phyloP scores from a whole-genome alignment of 2,888 invertebrate species.

The Zygaena filipendulae region DNA sequence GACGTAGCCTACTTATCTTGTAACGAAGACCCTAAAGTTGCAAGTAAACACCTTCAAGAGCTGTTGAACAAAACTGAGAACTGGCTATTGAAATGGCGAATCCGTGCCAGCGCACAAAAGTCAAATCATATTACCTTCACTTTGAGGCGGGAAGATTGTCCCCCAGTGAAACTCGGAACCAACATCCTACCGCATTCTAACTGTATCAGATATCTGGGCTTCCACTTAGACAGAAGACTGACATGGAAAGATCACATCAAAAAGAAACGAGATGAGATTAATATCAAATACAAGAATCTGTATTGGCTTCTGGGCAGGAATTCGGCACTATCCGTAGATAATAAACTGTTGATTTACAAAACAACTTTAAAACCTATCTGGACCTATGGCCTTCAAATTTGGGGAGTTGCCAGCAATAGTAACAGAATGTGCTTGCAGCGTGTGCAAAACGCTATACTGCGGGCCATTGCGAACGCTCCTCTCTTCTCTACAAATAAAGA shows the following conservation, averaged over 20 bases:
- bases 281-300: conserved; percentile 8
- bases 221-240: conserved; percentile 4
- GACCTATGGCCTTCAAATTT: conserved; percentile 7
- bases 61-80: conserved; percentile 4
- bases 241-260: conserved; percentile 8
- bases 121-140: conserved; percentile 12
- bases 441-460: too few relatives aligned
- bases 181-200: conserved; percentile 1
- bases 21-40: too few relatives aligned
- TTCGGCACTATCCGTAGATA: conserved; percentile 9
- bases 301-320: conserved; percentile 13
- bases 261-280: too few relatives aligned
- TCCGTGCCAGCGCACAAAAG: conserved; percentile 8
- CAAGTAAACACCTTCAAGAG: conserved; percentile 5
- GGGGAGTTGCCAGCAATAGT: too few relatives aligned
- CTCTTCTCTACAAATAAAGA: too few relatives aligned
- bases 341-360: conserved; percentile 10
- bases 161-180: conserved; percentile 5
- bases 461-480: too few relatives aligned
- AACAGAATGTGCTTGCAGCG: too few relatives aligned
- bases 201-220: conserved; percentile 6
- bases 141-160: conserved; percentile 6
- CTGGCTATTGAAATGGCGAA: conserved; percentile 14
- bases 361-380: too few relatives aligned
- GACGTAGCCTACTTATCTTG: conserved; percentile 11